Percentiles rank a stretch among this genome's conserved stretches.
Evolutionary conservation across 92 coral and sea anemone species (phyloP).

Genomic region (Siderastrea siderea): DNA sequence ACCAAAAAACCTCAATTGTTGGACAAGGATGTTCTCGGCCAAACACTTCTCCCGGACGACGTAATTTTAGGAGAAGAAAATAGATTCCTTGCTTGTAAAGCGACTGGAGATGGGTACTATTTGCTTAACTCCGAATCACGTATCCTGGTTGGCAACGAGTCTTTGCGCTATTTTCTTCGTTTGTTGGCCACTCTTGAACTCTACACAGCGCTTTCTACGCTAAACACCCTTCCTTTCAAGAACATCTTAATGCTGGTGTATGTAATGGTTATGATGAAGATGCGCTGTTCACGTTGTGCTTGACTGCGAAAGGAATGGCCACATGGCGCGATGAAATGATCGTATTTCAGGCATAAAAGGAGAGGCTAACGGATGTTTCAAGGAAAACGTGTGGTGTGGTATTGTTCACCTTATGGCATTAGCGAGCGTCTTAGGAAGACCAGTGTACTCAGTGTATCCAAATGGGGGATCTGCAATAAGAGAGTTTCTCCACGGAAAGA

Average conservation of each 20-base stretch:
- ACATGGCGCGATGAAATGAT: conserved; percentile 29
- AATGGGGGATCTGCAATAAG: conserved; percentile 7
- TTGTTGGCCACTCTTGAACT: conserved; percentile 27
- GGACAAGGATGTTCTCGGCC: no score
- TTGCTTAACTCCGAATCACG: conserved; percentile 40
- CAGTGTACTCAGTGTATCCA: conserved; percentile 39
- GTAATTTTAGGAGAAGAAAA: background rate
- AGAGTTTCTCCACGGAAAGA: conserved; percentile 26
- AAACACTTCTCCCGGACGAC: conserved; percentile 20
- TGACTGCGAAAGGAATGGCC: conserved; percentile 31
- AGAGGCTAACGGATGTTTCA: conserved; percentile 17
- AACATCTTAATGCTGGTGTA: background rate
- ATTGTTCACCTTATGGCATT: conserved; percentile 35
- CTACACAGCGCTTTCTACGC: conserved; percentile 12
- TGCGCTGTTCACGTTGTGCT: conserved; percentile 33
- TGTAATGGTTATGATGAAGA: conserved; percentile 17
- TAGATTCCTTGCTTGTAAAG: background rate
- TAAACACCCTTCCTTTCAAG: conserved; percentile 13
- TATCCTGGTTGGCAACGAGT: conserved; percentile 41
- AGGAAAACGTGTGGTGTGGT: conserved; percentile 16
- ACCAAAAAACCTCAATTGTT: background rate
- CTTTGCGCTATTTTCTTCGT: conserved; percentile 5
- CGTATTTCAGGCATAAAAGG: conserved; percentile 13
- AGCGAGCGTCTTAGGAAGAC: conserved; percentile 32
- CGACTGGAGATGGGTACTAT: conserved; percentile 48